Evolutionary conservation across 2,113 vertebrate genomes (phyloP), one percentile per base, ranked within the genome.

Genomic region (Ictalurus furcatus): DNA sequence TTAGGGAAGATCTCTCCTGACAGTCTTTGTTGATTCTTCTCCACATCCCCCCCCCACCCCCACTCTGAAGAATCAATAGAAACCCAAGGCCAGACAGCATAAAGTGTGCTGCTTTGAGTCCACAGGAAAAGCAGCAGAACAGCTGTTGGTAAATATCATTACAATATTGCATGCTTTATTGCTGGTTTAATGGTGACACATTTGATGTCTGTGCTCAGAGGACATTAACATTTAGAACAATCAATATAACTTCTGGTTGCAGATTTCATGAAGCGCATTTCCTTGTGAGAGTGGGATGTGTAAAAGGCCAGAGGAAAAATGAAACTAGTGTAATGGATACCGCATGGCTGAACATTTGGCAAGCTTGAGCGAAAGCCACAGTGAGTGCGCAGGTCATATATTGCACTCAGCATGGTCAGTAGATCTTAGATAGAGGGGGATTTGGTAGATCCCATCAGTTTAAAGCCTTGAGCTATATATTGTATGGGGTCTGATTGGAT

Each of bases 121-220:
- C 91, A 61, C 79, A 91, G 92, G 92, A 94, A 88, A 61, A 90
- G 88, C 71, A 59, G 91, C 90, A 85, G 92, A 95, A 92, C 94
- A 96, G 93, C 93, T 96, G 94, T 94, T 94, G 93, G 94, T 94
- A 96, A 95, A 96, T 95, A 95, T 96, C 93, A 95, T 94, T 94
- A 93, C 90, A 93, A 93, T 93, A 93, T 92, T 93, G 94, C 93
- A 94, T 94, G 90, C 89, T 94, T 95, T 94, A 95, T 93, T 90
- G 90, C 91, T 90, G 85, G 89, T 91, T 94, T 95, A 94, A 95
- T 94, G 90, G 90, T 94, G 94, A 95, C 94, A 94, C 93, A 94
- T 95, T 92, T 93, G 91, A 94, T 93, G 92, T 93, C 93, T 93
- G 88, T 88, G 92, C 91, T 91, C 92, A 90, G 92, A 94, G 93